phyloP scores from a whole-genome alignment of 2,888 invertebrate species.

The Agriopis leucophaearia region DNA sequence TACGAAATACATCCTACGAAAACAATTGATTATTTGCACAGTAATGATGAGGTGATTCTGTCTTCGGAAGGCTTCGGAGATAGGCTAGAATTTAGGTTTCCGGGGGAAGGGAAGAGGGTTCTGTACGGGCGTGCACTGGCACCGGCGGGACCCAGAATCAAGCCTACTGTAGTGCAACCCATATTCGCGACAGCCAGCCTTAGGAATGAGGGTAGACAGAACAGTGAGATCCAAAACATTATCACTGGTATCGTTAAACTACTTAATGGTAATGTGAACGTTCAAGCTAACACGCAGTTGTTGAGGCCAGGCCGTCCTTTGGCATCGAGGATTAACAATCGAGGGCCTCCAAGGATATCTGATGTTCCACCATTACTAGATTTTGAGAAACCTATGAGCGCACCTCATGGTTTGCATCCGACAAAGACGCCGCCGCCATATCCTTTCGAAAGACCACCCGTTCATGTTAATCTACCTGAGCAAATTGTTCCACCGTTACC shows the following conservation, averaged over 20 bases:
- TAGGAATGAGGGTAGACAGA: conserved; percentile 78
- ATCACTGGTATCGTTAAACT: conserved; percentile 96
- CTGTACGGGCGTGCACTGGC: conserved; percentile 89
- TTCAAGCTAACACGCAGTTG: conserved; percentile 91
- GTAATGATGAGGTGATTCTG: conserved; percentile 73
- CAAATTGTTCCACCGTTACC: conserved; percentile 89
- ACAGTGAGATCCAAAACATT: conserved; percentile 94
- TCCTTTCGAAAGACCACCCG: conserved; percentile 91
- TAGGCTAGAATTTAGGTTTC: conserved; percentile 80
- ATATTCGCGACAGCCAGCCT: conserved; percentile 84
- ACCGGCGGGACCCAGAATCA: conserved; percentile 89
- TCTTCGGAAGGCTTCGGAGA: conserved; percentile 77
- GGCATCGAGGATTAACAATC: conserved; percentile 93
- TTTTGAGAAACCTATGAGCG: conserved; percentile 85
- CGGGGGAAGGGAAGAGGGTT: conserved; percentile 93
- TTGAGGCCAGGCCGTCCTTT: conserved; percentile 89
- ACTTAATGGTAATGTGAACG: conserved; percentile 95
- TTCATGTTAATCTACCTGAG: conserved; percentile 90
- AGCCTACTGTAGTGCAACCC: conserved; percentile 83
- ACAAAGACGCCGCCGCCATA: conserved; percentile 89
- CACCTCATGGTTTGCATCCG: conserved; percentile 77
- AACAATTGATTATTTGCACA: conserved; percentile 70
- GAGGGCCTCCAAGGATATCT: conserved; percentile 95
- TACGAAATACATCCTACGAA: conserved; percentile 86
- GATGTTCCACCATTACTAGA: conserved; percentile 91